phyloP scores from a whole-genome alignment of 2,113 vertebrate genomes.

The Xiphophorus couchianus region DNA sequence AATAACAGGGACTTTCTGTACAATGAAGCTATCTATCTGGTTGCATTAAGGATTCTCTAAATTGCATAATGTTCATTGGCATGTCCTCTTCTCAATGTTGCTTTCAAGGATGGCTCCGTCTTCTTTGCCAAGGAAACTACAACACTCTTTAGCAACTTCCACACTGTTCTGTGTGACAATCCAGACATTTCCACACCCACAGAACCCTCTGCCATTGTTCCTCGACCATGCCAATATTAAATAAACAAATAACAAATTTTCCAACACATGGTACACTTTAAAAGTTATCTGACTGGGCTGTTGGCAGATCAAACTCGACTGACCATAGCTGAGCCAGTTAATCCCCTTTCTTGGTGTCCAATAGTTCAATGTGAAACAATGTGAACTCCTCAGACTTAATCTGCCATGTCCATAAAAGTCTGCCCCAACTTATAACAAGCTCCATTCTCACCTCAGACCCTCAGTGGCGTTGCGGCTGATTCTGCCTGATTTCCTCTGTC shows the following conservation, averaged over 20 bases:
- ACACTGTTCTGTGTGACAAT: no score
- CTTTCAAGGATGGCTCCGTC: no score
- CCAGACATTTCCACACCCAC: no score
- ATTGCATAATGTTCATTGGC: no score
- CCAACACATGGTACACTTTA: not conserved
- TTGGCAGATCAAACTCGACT: slow-evolving; percentile 32
- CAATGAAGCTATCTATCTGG: not conserved
- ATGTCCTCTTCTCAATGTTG: no score
- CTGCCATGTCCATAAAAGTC: slow-evolving; percentile 29
- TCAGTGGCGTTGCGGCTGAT: slow-evolving; percentile 15
- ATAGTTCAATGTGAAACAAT: slow-evolving; percentile 32
- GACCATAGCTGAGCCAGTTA: slow-evolving; percentile 36
- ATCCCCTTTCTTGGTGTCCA: slow-evolving; percentile 25
- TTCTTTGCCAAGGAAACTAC: no score
- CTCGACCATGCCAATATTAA: not conserved
- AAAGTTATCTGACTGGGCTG: slow-evolving; percentile 39
- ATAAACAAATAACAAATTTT: not conserved
- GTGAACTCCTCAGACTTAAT: slow-evolving; percentile 24
- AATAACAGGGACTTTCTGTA: not conserved
- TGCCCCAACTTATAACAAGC: slow-evolving; percentile 31
- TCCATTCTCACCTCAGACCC: slow-evolving; percentile 43
- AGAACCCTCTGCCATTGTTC: not conserved
- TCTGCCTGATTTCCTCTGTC: slow-evolving; percentile 45
- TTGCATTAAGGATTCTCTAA: no score
- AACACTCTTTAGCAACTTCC: no score